phyloP scores from a whole-genome alignment of 2,113 vertebrate genomes.

The Erythrocebus patas region DNA sequence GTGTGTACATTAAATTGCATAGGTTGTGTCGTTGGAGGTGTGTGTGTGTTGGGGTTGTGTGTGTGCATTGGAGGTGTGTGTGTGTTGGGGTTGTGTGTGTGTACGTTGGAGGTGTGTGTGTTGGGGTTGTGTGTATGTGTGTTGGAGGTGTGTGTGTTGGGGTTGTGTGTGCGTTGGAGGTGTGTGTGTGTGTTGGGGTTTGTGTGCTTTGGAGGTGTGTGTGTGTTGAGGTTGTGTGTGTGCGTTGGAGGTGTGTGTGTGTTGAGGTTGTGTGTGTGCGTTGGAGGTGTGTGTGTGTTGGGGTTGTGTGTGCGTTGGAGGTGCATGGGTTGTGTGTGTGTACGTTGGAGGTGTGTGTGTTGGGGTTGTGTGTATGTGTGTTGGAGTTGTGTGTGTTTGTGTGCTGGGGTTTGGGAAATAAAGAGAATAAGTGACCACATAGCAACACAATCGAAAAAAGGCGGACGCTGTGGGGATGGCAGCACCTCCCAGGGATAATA shows the following conservation, averaged over 20 bases:
- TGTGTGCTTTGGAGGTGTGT: accelerated
- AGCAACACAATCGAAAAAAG: no score
- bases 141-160: no score
- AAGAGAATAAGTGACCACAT: neutral
- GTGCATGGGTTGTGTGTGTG: neutral
- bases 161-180: neutral
- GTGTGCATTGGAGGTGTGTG: no score
- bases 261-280: no score
- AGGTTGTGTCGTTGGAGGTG: no score
- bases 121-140: neutral
- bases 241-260: neutral
- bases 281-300: no score
- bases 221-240: no score
- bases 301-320: accelerated
- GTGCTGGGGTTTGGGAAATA: accelerated
- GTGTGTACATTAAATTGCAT: no score
- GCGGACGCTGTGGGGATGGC: accelerated
- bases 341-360: no score
- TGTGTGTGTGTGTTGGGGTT: accelerated
- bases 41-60: accelerated
- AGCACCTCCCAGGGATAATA: accelerated
- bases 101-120: accelerated
- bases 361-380: neutral
- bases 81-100: accelerated
- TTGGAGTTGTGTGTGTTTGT: no score